Conservation (phyloP, 2,113 vertebrate species). For the Tauraco erythrolophus region DNA sequence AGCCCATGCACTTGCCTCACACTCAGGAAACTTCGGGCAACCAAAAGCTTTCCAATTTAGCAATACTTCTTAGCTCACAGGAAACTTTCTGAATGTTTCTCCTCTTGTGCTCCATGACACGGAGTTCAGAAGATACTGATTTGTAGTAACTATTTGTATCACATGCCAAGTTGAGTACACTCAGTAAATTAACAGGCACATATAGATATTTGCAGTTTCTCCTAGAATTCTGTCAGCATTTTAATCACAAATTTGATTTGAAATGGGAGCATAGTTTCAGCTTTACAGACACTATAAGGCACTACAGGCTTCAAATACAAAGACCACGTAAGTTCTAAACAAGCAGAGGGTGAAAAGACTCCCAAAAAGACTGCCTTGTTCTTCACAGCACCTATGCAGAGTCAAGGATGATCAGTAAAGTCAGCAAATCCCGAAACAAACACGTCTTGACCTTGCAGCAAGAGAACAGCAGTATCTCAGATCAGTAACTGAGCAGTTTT, state of each 20-base stretch:
- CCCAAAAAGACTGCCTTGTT: neutral
- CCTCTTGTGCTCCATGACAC: neutral
- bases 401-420: neutral
- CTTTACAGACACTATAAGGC: neutral
- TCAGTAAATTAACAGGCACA: neutral
- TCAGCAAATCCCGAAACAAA: neutral
- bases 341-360: neutral
- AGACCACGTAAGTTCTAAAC: neutral
- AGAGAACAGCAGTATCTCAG: neutral
- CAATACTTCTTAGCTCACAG: neutral
- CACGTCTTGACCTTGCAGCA: neutral
- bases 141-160: neutral
- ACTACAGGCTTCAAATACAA: neutral
- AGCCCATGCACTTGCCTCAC: neutral
- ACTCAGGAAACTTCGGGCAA: neutral
- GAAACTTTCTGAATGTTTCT: neutral
- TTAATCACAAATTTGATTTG: neutral
- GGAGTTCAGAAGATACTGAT: neutral
- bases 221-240: neutral
- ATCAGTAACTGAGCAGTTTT: neutral
- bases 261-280: neutral
- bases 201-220: neutral
- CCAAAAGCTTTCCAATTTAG: neutral
- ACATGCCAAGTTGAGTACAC: neutral
- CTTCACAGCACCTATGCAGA: neutral